Evolutionary conservation across 2,797 vertebrate genomes (phyloP), one percentile per base, ranked within the genome.

Genomic region (Macropus fuliginosus): DNA sequence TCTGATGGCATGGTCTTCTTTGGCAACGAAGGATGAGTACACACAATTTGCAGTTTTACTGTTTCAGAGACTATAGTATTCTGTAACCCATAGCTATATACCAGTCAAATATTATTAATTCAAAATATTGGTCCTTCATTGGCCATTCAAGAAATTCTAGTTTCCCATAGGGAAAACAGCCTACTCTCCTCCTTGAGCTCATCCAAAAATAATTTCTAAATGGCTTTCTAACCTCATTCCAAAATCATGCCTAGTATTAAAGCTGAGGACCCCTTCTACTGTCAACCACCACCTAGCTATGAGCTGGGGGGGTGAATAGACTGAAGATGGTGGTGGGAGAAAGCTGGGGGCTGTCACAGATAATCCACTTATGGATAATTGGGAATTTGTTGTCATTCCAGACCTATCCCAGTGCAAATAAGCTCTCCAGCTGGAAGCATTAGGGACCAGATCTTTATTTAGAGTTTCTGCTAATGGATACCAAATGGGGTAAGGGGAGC

Each of bases 401-500:
- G 66, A 81, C 89, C 56, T 59, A 55, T 56, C 40, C 40, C n/a
- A 24, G 74, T 11, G 40, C 74, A 46, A 81, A 81, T 81, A 81
- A 46, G 74, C 74, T 46, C 31, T 56, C 66, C 57, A 14, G 13
- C 4, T 29, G 66, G 40, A 1, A 34, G 31, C 95, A 55, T 40
- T 95, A 62, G 91, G 90, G 27, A 91, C 54, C 46, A 66, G 91
- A 54, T 57, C 81, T 40, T 74, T 92, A 59, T 91, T 93, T 55
- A 0, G 54, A 55, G 54, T 55, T 90, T 91, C 9, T 46, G 40
- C 93, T 97, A 94, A 97, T 94, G 91, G 66, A 40, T 57, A 93
- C 94, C 97, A 97, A 91, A 91, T 94, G 98, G 95, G 93, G 40
- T 3, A 74, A n/a, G 40, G n/a, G 40, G 40, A 46, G 18, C n/a